A percentile compares a stretch with the other conserved stretches of the same genome.
Evolutionary conservation across 64 coral and sea anemone genomes (phyloP).

Genomic region (Catalaphyllia jardinei): DNA sequence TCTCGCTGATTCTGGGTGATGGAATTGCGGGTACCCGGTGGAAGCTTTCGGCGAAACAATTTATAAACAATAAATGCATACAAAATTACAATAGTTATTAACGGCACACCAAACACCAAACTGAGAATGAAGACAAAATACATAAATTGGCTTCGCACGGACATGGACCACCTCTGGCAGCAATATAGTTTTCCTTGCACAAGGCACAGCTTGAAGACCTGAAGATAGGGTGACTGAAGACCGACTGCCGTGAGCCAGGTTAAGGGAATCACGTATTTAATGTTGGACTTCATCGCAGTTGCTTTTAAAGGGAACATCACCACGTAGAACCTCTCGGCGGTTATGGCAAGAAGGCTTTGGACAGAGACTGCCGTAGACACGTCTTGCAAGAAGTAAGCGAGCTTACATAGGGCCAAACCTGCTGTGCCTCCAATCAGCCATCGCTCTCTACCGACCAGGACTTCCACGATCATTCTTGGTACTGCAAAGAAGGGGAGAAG

Average conservation of each 20-base stretch:
- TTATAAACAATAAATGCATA: constrained; percentile 22
- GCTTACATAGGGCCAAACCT: constrained; percentile 44
- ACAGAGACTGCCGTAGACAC: constrained; percentile 73
- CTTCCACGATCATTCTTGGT: constrained; percentile 44
- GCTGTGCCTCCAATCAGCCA: constrained; percentile 46
- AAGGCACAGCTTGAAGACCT: constrained; percentile 6
- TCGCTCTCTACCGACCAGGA: neutral
- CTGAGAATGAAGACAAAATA: neutral
- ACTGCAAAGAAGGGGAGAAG: constrained; percentile 53
- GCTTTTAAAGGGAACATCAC: constrained; percentile 69
- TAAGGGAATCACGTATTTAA: neutral
- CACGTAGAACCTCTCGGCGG: constrained; percentile 68
- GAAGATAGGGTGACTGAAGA: constrained; percentile 36
- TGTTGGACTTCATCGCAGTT: constrained; percentile 13
- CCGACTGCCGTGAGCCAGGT: constrained; percentile 17
- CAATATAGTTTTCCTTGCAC: neutral
- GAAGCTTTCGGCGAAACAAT: constrained; percentile 15
- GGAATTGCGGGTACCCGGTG: constrained; percentile 1
- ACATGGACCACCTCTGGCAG: constrained; percentile 7
- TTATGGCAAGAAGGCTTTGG: constrained; percentile 65
- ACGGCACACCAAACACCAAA: constrained; percentile 6
- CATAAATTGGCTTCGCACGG: neutral
- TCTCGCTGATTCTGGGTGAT: constrained; percentile 21
- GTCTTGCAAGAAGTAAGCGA: constrained; percentile 59
- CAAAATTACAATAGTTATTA: neutral